Conservation (phyloP, 2,888 invertebrate species). For the Tachina lurida region DNA sequence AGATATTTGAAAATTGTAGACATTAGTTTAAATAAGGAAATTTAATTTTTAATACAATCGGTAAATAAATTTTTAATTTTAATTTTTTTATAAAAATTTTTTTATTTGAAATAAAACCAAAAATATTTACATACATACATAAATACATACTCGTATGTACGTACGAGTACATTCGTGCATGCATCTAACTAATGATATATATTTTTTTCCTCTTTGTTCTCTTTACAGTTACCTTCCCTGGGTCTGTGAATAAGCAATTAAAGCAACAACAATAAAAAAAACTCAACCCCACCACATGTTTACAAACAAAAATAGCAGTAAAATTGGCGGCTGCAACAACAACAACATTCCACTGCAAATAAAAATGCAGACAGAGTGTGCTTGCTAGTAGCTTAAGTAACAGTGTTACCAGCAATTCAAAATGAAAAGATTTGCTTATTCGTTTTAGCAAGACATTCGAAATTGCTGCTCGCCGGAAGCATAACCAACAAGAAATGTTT, state of each 20-base stretch:
- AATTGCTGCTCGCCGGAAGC: background rate
- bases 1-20: too few species aligned
- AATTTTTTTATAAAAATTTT: background rate
- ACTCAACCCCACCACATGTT: conserved; percentile 31
- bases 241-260: background rate
- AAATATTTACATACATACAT: background rate
- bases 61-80: too few species aligned
- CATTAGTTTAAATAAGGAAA: too few species aligned
- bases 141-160: too few species aligned
- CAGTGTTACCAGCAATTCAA: conserved; percentile 37
- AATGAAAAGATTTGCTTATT: conserved; percentile 13
- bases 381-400: background rate
- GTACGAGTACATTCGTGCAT: too few species aligned
- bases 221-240: conserved; percentile 44
- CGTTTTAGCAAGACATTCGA: background rate
- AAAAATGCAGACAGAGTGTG: background rate
- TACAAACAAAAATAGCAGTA: conserved; percentile 33
- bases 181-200: background rate
- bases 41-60: too few species aligned
- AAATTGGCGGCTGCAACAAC: background rate
- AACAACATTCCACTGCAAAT: conserved; percentile 52
- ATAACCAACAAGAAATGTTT: conserved; percentile 52
- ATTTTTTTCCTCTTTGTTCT: conserved; percentile 5
- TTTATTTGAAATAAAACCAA: background rate
- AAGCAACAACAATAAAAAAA: conserved; percentile 26